Evolutionary conservation across 2,797 vertebrate species (phyloP).

Genomic region (Pangasius djambal): DNA sequence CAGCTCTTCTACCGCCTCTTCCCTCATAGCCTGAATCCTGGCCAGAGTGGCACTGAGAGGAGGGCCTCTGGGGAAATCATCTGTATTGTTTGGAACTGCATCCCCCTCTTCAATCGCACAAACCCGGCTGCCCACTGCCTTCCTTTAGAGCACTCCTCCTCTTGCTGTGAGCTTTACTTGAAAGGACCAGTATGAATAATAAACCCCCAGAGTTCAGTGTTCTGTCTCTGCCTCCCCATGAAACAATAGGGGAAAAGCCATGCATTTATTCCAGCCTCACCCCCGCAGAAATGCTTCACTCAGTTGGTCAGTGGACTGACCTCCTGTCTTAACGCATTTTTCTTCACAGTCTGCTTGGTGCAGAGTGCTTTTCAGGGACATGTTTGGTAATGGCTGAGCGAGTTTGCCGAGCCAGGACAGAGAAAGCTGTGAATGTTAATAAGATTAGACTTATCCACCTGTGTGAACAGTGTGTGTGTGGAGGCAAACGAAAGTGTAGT

Average conservation of each 20-base stretch:
- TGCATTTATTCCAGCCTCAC: constrained; percentile 65
- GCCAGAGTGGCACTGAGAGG: constrained; percentile 37
- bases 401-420: constrained; percentile 34
- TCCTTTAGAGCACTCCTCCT: constrained; percentile 43
- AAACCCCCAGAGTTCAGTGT: constrained; percentile 63
- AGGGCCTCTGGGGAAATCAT: constrained; percentile 60
- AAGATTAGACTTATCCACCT: constrained; percentile 64
- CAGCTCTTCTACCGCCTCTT: constrained; percentile 32
- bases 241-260: constrained; percentile 60
- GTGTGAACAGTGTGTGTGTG: constrained; percentile 47
- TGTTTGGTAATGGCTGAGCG: constrained; percentile 52
- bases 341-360: constrained; percentile 30
- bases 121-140: constrained; percentile 58
- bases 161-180: constrained; percentile 42
- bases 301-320: constrained; percentile 58
- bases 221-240: constrained; percentile 40
- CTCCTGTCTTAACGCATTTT: constrained; percentile 64
- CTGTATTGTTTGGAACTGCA: constrained; percentile 58
- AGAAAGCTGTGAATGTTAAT: constrained; percentile 63
- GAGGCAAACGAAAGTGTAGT: constrained; percentile 27
- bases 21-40: constrained; percentile 45
- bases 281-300: constrained; percentile 61
- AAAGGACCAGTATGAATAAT: constrained; percentile 69
- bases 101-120: constrained; percentile 49
- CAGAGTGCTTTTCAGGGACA: constrained; percentile 39